Base-by-base conservation (phyloP, 2,888 invertebrate genomes). In the Tolmerus cingulatus region DNA sequence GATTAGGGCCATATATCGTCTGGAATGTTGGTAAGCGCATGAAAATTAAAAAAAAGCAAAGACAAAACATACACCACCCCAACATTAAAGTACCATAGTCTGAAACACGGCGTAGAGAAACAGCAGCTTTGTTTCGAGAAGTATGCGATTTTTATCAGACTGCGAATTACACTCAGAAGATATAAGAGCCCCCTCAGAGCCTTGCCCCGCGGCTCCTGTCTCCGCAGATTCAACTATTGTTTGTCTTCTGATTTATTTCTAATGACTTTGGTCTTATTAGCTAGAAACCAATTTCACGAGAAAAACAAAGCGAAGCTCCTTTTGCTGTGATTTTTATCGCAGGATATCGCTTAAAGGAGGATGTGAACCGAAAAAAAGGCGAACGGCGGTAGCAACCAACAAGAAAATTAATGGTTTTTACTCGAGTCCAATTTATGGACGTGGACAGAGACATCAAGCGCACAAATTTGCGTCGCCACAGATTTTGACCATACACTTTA, bases 211-310 rank as follows among this genome's bases (percentile, higher is more conserved):
- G 27, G 51, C n/a, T 23, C 12, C 84, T 23, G 23, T 46, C 84
- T 37, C 51, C 66, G 19, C 74, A 40, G 40, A 88, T 87, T 88
- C 88, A 88, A 88, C 89, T 88, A 89, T 90, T 90, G 89, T 90
- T 90, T 89, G 89, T 88, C 87, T 86, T 88, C 89, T 90, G 89
- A 90, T 90, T 90, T 90, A 90, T 90, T 90, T 90, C 89, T 90
- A 90, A 90, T 90, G 89, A 90, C 89, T 90, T 90, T 89, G 89
- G 89, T 89, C 89, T 90, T 90, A 90, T 90, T 90, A 90, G 89
- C 89, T 90, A 89, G 89, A 90, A 90, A 89, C 89, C 89, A 90
- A 90, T 90, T 90, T 90, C 88, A 90, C 87, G 89, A 84, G 82
- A 86, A 86, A 86, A 88, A 89, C 86, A 88, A 87, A 85, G 81